Conservation (phyloP, 2,113 vertebrate species). For the Brachyistius frenatus region DNA sequence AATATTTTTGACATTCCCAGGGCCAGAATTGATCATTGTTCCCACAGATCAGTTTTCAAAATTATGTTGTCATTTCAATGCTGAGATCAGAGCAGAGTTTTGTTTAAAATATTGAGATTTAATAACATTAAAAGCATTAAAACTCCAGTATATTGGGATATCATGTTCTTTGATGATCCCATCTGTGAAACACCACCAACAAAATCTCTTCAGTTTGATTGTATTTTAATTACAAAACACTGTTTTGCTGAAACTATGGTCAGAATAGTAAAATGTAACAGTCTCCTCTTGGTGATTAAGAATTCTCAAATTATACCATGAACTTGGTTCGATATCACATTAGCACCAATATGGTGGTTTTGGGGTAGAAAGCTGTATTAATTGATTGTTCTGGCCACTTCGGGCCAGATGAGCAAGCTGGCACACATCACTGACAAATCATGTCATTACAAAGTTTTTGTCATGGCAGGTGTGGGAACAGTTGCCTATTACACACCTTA, state of each 20-base stretch:
- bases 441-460: too few species aligned
- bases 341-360: neutral
- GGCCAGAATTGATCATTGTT: conserved; percentile 17
- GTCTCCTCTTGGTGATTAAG: neutral
- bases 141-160: neutral
- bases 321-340: neutral
- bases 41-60: conserved; percentile 27
- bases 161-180: too few species aligned
- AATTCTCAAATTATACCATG: neutral
- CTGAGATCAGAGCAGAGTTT: neutral
- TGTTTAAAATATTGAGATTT: conserved; percentile 12
- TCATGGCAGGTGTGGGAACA: too few species aligned
- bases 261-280: neutral
- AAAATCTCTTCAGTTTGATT: too few species aligned
- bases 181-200: too few species aligned
- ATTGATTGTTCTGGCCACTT: too few species aligned
- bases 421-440: too few species aligned
- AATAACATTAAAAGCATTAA: conserved; percentile 7
- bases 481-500: too few species aligned
- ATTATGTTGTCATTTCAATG: conserved; percentile 5
- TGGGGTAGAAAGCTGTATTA: neutral
- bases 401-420: too few species aligned
- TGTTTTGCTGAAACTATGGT: neutral
- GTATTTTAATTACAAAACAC: neutral
- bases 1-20: conserved; percentile 44